phyloP scores from a whole-genome alignment of 2,888 invertebrate genomes.

The Tenthredo notha region DNA sequence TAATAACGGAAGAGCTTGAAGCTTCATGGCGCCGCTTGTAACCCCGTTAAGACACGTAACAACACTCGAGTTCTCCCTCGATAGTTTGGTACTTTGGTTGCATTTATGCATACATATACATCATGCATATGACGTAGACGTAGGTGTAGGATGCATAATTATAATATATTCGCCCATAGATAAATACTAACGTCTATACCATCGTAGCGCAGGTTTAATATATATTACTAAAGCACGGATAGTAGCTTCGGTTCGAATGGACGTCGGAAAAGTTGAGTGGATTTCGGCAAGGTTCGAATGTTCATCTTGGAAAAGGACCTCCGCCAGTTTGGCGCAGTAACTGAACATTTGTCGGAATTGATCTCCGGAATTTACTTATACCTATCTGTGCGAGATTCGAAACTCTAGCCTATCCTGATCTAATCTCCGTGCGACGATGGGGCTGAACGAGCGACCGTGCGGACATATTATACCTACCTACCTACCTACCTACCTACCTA shows the following conservation, averaged over 20 bases:
- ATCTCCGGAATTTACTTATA: constrained; percentile 40
- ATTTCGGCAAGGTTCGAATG: constrained; percentile 19
- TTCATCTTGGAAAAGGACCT: not conserved
- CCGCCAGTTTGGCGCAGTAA: constrained; percentile 8
- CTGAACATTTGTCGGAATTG: constrained; percentile 41
- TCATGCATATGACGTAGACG: not conserved
- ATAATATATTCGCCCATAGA: not conserved
- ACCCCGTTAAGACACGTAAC: constrained; percentile 43
- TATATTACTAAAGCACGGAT: not conserved
- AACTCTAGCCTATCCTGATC: constrained; percentile 47
- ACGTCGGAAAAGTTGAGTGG: constrained; percentile 21
- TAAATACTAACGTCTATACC: constrained; percentile 4
- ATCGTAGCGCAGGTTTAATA: not conserved
- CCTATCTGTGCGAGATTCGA: constrained; percentile 29
- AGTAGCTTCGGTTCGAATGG: not conserved
- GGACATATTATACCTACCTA: constrained; percentile 41
- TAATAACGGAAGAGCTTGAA: constrained; percentile 25
- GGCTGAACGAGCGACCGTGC: constrained; percentile 39
- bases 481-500: not conserved
- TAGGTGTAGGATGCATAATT: not conserved
- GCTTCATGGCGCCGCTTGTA: constrained; percentile 22
- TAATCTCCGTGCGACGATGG: constrained; percentile 50
- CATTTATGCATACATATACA: not conserved
- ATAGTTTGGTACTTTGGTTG: not conserved
- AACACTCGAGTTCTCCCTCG: constrained; percentile 24